These are phyloP conservation scores for Nomada fabriciana DNA, from an alignment of 2,888 invertebrate species.

Conservation along the genomic window DNA sequence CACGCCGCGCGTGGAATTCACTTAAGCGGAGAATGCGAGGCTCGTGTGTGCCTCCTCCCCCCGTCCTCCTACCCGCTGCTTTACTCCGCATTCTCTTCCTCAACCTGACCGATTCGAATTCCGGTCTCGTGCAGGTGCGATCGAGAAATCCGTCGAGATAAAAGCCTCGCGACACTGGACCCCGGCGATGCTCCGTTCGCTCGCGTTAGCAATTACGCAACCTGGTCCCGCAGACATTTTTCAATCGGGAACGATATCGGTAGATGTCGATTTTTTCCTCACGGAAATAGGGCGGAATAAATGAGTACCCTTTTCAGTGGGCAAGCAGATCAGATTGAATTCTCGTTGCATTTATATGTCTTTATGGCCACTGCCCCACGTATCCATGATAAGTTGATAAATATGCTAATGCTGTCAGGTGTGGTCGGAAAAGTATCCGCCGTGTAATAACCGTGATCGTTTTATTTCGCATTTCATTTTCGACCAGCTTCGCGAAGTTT, in stretches of 20 bases:
- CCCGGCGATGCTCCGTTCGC: slow-evolving; percentile 22
- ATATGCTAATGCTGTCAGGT: slow-evolving; percentile 65
- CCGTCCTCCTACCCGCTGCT: slow-evolving; percentile 1
- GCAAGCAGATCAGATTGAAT: slow-evolving; percentile 50
- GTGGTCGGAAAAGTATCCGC: slow-evolving; percentile 41
- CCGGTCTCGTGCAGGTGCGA: slow-evolving; percentile 69
- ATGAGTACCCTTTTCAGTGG: slow-evolving; percentile 58
- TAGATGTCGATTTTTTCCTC: slow-evolving; percentile 36
- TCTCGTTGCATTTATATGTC: slow-evolving; percentile 40
- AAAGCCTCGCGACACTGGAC: slow-evolving; percentile 26
- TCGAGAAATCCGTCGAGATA: slow-evolving; percentile 57
- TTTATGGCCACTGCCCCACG: slow-evolving; percentile 3
- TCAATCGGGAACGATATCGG: slow-evolving; percentile 22
- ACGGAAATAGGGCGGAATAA: slow-evolving; percentile 69
- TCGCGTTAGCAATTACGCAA: slow-evolving; percentile 1
- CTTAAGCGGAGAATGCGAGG: slow-evolving; percentile 81
- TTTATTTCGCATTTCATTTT: slow-evolving; percentile 1
- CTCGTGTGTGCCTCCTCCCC: slow-evolving; percentile 68
- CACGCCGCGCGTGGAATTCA: slow-evolving; percentile 79
- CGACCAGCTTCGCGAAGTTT: not conserved
- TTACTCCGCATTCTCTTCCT: slow-evolving; percentile 47
- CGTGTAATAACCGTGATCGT: slow-evolving; percentile 45
- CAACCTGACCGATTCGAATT: slow-evolving; percentile 64
- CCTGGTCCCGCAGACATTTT: not conserved
- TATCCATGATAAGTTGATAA: slow-evolving; percentile 63